Conservation (phyloP, 2,113 vertebrate species). For the Sander vitreus region DNA sequence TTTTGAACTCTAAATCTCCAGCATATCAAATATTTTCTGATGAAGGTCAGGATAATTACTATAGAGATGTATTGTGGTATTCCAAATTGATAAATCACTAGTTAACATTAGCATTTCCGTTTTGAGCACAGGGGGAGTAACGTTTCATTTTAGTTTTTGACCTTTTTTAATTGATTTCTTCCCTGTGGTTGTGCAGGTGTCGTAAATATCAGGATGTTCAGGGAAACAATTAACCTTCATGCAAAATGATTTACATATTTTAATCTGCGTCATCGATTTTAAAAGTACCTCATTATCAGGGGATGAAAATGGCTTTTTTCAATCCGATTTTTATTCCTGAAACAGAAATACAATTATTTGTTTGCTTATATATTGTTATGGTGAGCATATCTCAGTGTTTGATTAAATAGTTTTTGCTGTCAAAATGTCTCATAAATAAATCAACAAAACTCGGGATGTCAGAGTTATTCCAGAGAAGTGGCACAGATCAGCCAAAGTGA, state of each 20-base stretch:
- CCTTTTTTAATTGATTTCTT: slow-evolving; percentile 73
- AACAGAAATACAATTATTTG: not conserved
- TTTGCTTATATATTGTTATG: slow-evolving; percentile 11
- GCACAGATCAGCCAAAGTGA: slow-evolving; percentile 15
- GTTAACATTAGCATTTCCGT: slow-evolving; percentile 29
- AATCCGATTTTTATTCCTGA: not conserved
- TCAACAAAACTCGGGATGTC: slow-evolving; percentile 17
- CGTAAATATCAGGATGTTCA: slow-evolving; percentile 72
- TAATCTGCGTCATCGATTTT: slow-evolving; percentile 50
- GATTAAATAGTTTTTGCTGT: not conserved
- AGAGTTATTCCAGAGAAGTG: slow-evolving; percentile 3
- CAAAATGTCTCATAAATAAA: slow-evolving; percentile 18
- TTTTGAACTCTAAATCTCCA: slow-evolving; percentile 42
- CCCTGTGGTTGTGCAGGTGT: slow-evolving; percentile 44
- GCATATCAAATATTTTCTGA: slow-evolving; percentile 43
- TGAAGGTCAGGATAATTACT: slow-evolving; percentile 56
- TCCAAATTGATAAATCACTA: slow-evolving; percentile 38
- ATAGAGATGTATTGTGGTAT: slow-evolving; percentile 16
- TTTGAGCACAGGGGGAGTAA: slow-evolving; percentile 15
- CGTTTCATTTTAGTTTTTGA: slow-evolving; percentile 58
- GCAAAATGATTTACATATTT: slow-evolving; percentile 55
- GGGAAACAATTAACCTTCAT: slow-evolving; percentile 75
- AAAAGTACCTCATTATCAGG: slow-evolving; percentile 16
- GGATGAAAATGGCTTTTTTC: slow-evolving; percentile 20
- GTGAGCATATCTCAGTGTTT: not conserved